Evolutionary conservation across 64 coral and sea anemone species (phyloP).

Genomic region (Dendrophyllia cribrosa): DNA sequence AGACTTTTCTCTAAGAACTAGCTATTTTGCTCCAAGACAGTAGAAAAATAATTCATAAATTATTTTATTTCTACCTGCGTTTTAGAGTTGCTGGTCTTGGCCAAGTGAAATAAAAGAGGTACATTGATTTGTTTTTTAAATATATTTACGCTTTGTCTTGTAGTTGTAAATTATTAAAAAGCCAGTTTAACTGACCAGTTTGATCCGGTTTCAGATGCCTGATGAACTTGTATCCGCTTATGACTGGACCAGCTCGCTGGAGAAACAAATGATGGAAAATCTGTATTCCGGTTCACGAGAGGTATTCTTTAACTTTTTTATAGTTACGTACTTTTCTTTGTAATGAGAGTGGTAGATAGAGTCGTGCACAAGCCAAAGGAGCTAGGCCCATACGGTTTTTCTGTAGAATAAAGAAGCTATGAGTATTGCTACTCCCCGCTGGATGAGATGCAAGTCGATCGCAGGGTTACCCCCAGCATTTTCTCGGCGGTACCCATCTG

Average conservation of each 20-base stretch:
- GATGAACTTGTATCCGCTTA: constrained; percentile 62
- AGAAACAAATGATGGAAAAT: constrained; percentile 82
- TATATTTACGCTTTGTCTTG: too few relatives aligned
- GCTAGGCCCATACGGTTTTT: too few relatives aligned
- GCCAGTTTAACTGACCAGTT: constrained; percentile 4
- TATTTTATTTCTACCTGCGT: neutral
- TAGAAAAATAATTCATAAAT: neutral
- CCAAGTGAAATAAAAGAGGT: constrained; percentile 86
- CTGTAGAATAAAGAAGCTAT: too few relatives aligned
- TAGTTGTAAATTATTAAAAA: too few relatives aligned
- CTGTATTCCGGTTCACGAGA: constrained; percentile 74
- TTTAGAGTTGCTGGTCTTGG: constrained; percentile 90
- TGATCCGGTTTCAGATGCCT: constrained; percentile 63
- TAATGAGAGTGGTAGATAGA: neutral
- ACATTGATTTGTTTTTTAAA: neutral
- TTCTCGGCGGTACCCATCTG: too few relatives aligned
- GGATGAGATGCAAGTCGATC: too few relatives aligned
- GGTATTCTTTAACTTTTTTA: constrained; percentile 18
- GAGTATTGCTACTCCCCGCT: too few relatives aligned
- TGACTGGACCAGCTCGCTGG: constrained; percentile 68
- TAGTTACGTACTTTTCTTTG: neutral
- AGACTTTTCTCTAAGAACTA: too few relatives aligned
- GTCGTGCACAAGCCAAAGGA: neutral
- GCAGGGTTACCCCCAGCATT: too few relatives aligned
- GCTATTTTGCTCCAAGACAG: neutral